These are phyloP conservation scores for Drosophila algonquin DNA, from an alignment of 2,888 invertebrate genomes.

Conservation along the genomic window DNA sequence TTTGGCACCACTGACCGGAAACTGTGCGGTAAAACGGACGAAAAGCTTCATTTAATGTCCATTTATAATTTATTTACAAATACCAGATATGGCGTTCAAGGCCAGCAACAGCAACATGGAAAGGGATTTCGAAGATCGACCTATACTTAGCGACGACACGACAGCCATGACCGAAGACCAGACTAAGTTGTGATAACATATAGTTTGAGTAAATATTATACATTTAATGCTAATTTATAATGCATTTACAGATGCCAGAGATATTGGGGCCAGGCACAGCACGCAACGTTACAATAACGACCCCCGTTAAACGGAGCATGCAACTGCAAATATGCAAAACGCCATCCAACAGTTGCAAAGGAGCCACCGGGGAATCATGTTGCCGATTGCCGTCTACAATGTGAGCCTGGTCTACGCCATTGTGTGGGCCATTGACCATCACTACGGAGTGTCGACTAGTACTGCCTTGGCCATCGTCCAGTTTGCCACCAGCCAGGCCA, in stretches of 20 bases:
- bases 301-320: background rate
- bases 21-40: background rate
- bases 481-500: constrained; percentile 58
- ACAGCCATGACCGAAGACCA: too few relatives aligned
- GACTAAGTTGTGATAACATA: background rate
- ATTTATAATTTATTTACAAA: background rate
- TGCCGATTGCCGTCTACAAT: constrained; percentile 52
- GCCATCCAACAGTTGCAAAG: constrained; percentile 13
- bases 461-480: constrained; percentile 67
- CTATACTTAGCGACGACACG: background rate
- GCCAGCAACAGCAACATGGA: too few relatives aligned
- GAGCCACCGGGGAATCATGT: constrained; percentile 14
- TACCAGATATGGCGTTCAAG: background rate
- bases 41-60: background rate
- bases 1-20: background rate
- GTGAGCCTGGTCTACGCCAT: constrained; percentile 75
- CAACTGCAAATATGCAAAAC: background rate
- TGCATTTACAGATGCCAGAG: constrained; percentile 15
- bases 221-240: constrained; percentile 20
- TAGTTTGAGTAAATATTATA: constrained; percentile 1
- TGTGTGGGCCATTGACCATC: constrained; percentile 77
- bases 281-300: constrained; percentile 18
- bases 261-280: constrained; percentile 7
- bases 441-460: constrained; percentile 61
- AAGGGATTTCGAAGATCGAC: background rate